phyloP scores from a whole-genome alignment of 1,140 invertebrate genomes.

The Sycophaga agraensis region DNA sequence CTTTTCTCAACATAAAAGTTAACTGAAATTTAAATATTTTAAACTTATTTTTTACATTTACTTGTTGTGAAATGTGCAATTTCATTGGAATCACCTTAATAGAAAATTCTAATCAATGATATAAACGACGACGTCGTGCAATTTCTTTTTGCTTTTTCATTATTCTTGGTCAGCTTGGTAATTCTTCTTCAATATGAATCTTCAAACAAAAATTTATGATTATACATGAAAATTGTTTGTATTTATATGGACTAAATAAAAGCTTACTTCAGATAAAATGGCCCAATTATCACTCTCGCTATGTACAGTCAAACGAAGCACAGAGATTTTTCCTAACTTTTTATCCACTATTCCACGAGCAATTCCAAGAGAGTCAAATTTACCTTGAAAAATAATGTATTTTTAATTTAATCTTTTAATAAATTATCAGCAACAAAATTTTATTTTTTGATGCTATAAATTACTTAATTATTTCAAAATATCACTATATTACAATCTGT shows the following conservation, averaged over 20 bases:
- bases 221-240: background rate
- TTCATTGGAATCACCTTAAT: too few relatives aligned
- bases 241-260: constrained; percentile 6
- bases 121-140: background rate
- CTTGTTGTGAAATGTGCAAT: too few relatives aligned
- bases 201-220: constrained; percentile 23
- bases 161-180: constrained; percentile 40
- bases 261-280: constrained; percentile 83
- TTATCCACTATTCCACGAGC: constrained; percentile 72
- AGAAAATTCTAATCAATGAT: constrained; percentile 17
- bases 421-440: too few relatives aligned
- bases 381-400: constrained; percentile 56
- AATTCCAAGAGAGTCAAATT: constrained; percentile 77
- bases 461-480: too few relatives aligned
- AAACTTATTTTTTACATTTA: too few relatives aligned
- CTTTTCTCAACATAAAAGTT: too few relatives aligned
- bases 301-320: constrained; percentile 75
- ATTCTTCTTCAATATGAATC: constrained; percentile 48
- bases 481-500: background rate
- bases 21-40: too few relatives aligned
- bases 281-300: constrained; percentile 86
- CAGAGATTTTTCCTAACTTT: constrained; percentile 68
- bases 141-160: background rate
- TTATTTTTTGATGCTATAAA: too few relatives aligned
- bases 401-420: too few relatives aligned